Evolutionary conservation across 2,113 vertebrate species (phyloP).

Genomic region (Boulengeromyrus knoepffleri): DNA sequence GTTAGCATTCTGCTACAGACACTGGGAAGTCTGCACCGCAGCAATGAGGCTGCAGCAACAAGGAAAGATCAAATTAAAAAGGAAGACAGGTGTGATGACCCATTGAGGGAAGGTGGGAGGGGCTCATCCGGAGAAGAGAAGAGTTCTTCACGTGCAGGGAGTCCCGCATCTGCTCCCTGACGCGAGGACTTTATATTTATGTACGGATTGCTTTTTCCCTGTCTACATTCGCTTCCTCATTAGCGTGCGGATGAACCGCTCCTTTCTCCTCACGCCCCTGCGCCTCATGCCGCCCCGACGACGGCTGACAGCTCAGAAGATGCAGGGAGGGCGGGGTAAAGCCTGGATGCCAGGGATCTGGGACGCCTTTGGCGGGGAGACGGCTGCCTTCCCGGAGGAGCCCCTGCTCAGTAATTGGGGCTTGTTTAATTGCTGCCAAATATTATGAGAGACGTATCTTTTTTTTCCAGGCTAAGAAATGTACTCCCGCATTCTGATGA

Average conservation of each 20-base stretch:
- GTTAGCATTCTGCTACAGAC: not conserved
- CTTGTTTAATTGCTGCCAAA: conserved; percentile 12
- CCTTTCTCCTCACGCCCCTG: not conserved
- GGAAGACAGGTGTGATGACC: not conserved
- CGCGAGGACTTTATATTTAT: not conserved
- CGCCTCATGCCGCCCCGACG: not conserved
- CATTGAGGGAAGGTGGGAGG: not conserved
- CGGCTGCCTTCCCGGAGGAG: not conserved
- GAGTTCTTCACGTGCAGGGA: not conserved
- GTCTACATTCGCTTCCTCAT: not conserved
- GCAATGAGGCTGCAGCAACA: not conserved
- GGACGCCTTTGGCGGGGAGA: not conserved
- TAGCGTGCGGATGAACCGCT: not conserved
- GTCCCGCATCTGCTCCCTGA: not conserved
- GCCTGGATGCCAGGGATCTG: not conserved
- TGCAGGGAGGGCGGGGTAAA: not conserved
- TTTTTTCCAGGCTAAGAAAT: conserved; percentile 8
- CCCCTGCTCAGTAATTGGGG: not conserved
- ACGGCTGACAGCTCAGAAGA: not conserved
- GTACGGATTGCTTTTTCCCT: not conserved
- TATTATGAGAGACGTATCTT: conserved; percentile 15
- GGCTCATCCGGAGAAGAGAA: not conserved
- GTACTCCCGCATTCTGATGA: conserved; percentile 11
- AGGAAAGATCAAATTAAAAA: not conserved
- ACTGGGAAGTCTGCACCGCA: not conserved